Evolutionary conservation across 1,140 invertebrate species (phyloP).

Genomic region (Andricus grossulariae): DNA sequence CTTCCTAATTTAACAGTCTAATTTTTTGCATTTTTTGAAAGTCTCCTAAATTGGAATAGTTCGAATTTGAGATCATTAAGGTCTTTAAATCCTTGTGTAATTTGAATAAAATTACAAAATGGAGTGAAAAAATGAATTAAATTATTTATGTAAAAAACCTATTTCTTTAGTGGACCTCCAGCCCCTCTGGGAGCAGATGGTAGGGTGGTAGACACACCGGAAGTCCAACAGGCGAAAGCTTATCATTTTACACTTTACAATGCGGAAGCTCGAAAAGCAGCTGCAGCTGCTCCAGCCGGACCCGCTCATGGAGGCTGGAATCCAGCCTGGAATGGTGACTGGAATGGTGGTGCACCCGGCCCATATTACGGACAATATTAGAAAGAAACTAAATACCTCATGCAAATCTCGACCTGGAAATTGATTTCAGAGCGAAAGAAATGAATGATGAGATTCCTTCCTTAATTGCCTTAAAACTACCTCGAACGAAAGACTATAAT

Average conservation of each 20-base stretch:
- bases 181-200: constrained; percentile 76
- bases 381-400: neutral
- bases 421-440: neutral
- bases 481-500: constrained; percentile 2
- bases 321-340: constrained; percentile 57
- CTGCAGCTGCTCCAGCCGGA: constrained; percentile 67
- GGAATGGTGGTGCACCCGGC: constrained; percentile 37
- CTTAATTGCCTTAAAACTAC: constrained; percentile 7
- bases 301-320: constrained; percentile 59
- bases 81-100: too few species aligned
- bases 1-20: too few species aligned
- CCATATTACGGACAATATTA: constrained; percentile 37
- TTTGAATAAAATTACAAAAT: too few species aligned
- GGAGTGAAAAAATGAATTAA: neutral
- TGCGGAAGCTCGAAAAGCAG: constrained; percentile 75
- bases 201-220: constrained; percentile 79
- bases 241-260: constrained; percentile 78
- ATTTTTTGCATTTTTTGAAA: too few species aligned
- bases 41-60: too few species aligned
- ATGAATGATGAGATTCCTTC: neutral
- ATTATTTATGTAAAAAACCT: neutral
- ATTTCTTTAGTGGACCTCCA: constrained; percentile 65
- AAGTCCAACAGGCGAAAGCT: constrained; percentile 80
- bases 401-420: neutral
- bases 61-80: neutral